Conservation (phyloP, 2,888 invertebrate genomes). For the Neoascia interrupta region DNA sequence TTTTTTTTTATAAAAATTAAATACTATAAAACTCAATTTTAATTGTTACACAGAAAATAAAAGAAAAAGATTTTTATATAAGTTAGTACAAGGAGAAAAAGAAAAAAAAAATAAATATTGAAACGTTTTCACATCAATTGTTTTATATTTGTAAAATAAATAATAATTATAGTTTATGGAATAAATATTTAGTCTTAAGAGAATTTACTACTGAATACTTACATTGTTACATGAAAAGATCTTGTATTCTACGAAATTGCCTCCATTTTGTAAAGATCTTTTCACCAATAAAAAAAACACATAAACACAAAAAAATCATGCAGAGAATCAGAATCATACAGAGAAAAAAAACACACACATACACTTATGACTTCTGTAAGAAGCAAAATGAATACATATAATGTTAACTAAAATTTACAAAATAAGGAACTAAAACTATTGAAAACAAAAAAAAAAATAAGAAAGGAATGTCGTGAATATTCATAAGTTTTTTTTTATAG, state of each 20-base stretch:
- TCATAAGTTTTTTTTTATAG: slow-evolving; percentile 53
- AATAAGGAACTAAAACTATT: too few species aligned
- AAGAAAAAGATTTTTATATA: too few species aligned
- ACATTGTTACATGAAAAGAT: slow-evolving; percentile 40
- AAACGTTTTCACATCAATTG: slow-evolving; percentile 39
- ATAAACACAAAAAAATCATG: too few species aligned
- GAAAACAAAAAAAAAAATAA: too few species aligned
- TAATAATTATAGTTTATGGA: slow-evolving; percentile 35
- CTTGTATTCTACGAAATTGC: slow-evolving; percentile 37
- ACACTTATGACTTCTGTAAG: slow-evolving; percentile 40
- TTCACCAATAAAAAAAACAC: slow-evolving; percentile 19
- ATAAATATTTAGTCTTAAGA: slow-evolving; percentile 12
- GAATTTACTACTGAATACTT: neutral
- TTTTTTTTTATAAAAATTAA: neutral
- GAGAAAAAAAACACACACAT: too few species aligned
- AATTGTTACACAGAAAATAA: slow-evolving; percentile 31
- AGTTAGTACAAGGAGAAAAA: neutral
- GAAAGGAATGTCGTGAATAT: too few species aligned
- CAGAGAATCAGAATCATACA: too few species aligned
- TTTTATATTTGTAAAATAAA: slow-evolving; percentile 47
- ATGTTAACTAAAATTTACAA: slow-evolving; percentile 53
- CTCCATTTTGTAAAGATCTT: slow-evolving; percentile 47
- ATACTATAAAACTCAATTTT: slow-evolving; percentile 2
- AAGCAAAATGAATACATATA: slow-evolving; percentile 38
- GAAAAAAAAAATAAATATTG: neutral